Evolutionary conservation across 2,113 vertebrate genomes (phyloP).

Genomic region (Cinclus mexicanus): DNA sequence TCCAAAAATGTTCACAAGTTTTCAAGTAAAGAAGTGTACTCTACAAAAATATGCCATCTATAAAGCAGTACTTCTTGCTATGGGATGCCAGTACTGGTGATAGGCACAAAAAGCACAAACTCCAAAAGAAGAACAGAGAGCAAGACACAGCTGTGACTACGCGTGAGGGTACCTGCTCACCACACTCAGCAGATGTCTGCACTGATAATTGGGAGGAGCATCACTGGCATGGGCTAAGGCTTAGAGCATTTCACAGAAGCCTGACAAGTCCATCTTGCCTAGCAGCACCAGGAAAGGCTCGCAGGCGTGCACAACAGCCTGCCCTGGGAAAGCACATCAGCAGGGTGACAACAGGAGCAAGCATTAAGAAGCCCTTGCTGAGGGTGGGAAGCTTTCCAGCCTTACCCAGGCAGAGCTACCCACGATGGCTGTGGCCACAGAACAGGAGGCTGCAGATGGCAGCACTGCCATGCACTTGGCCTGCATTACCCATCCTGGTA

Average conservation of each 20-base stretch:
- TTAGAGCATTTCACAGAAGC: neutral
- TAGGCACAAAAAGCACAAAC: neutral
- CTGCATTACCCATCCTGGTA: neutral
- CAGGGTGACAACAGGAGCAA: fast-evolving
- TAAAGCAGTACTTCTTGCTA: neutral
- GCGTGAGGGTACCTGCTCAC: neutral
- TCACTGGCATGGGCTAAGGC: neutral
- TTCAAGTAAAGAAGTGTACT: neutral
- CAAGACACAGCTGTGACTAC: neutral
- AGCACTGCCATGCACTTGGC: slow-evolving; percentile 59
- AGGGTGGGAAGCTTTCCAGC: neutral
- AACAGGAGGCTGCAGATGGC: slow-evolving; percentile 70
- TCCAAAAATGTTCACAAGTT: neutral
- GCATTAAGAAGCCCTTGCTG: neutral
- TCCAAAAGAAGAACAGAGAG: neutral
- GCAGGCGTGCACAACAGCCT: neutral
- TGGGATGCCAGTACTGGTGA: neutral
- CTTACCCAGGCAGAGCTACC: fast-evolving
- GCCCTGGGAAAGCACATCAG: neutral
- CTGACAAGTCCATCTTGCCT: neutral
- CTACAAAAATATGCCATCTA: neutral
- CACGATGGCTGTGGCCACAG: neutral
- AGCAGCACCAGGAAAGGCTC: neutral
- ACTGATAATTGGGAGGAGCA: fast-evolving
- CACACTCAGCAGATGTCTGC: neutral